Conservation (phyloP, 2,113 vertebrate genomes). For the Cyanoderma ruficeps region DNA sequence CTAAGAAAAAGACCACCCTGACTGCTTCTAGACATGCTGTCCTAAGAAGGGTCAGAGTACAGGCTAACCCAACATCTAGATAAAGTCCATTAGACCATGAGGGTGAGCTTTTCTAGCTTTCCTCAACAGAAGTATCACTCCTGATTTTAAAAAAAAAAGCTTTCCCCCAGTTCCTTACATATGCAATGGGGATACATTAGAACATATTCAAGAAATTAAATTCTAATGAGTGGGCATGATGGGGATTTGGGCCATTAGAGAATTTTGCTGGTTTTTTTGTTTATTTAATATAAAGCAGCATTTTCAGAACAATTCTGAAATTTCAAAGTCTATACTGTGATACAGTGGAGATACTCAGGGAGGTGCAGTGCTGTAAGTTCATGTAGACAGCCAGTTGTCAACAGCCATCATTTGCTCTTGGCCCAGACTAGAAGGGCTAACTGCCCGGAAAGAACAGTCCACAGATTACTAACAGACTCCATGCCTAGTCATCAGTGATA, state of each 20-base stretch:
- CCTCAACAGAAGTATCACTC: background rate
- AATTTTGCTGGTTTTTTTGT: too few relatives aligned
- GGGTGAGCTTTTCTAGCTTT: background rate
- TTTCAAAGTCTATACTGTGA: background rate
- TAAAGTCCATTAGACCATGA: background rate
- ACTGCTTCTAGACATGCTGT: background rate
- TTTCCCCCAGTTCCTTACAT: background rate
- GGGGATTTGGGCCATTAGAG: background rate
- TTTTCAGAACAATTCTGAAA: background rate
- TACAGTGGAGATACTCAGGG: background rate
- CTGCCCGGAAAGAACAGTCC: background rate
- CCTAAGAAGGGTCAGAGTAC: background rate
- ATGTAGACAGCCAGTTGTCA: background rate
- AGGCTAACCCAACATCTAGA: background rate
- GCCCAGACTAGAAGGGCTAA: background rate
- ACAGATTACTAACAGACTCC: background rate
- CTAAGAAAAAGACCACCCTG: background rate
- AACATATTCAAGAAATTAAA: background rate
- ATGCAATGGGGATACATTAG: background rate
- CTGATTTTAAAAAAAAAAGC: background rate
- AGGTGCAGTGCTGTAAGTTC: background rate
- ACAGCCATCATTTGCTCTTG: background rate
- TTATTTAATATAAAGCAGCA: background rate
- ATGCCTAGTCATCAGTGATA: background rate
- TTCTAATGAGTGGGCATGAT: background rate